A percentile compares a stretch with the other conserved stretches of the same genome.
These are phyloP conservation scores for Euschistus heros DNA, from an alignment of 1,140 invertebrate genomes.

Conservation along the genomic window DNA sequence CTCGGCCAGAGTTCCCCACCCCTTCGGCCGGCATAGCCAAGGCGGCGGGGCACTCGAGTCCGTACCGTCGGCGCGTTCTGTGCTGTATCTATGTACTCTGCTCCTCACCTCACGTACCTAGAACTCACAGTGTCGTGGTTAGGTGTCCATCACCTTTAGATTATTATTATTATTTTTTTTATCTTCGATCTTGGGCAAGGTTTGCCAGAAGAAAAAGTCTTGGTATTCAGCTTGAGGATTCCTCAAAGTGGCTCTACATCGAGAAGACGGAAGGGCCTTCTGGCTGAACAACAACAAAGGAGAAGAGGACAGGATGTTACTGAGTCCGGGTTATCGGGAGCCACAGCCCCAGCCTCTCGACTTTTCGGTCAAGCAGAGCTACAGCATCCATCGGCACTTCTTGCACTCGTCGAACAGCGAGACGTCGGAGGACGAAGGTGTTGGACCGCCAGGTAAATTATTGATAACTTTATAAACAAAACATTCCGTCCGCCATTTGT, in stretches of 20 bases:
- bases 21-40: neutral
- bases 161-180: too few relatives aligned
- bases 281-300: constrained; percentile 31
- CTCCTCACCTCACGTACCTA: too few relatives aligned
- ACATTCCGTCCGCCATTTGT: too few relatives aligned
- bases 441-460: constrained; percentile 24
- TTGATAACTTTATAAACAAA: constrained; percentile 1
- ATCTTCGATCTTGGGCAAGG: too few relatives aligned
- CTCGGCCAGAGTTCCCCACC: neutral
- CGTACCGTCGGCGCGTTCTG: neutral
- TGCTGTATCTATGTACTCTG: too few relatives aligned
- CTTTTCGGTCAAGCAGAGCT: constrained; percentile 29
- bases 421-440: constrained; percentile 28
- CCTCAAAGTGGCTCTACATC: neutral
- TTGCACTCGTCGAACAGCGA: constrained; percentile 29
- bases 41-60: constrained; percentile 8
- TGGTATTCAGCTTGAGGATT: constrained; percentile 4
- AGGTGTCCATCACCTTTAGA: too few relatives aligned
- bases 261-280: constrained; percentile 22
- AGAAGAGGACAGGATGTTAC: constrained; percentile 25
- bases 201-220: neutral
- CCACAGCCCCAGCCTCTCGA: constrained; percentile 29
- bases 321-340: constrained; percentile 25
- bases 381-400: constrained; percentile 22
- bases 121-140: too few relatives aligned